A percentile compares a stretch with the other conserved stretches of the same genome.
These are phyloP conservation scores for Drosophila pandora DNA, from an alignment of 1,140 invertebrate species.

Conservation along the genomic window DNA sequence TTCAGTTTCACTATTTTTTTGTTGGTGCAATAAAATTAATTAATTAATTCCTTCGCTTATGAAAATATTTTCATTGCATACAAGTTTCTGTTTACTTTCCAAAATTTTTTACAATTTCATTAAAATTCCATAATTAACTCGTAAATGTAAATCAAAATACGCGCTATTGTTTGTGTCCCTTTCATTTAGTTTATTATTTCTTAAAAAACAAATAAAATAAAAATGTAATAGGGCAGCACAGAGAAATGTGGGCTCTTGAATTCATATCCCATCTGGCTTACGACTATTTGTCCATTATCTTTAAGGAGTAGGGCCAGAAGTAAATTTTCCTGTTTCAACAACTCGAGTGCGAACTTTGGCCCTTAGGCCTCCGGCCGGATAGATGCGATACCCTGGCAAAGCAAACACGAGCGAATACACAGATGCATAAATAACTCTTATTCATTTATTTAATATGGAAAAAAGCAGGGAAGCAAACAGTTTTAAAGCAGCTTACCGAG, in stretches of 20 bases:
- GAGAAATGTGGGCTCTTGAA: neutral
- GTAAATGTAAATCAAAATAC: constrained; percentile 10
- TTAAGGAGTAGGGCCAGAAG: constrained; percentile 41
- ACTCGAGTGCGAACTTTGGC: constrained; percentile 55
- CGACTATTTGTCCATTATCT: constrained; percentile 46
- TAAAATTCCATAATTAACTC: constrained; percentile 22
- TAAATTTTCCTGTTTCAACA: constrained; percentile 67
- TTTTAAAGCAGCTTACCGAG: constrained; percentile 46
- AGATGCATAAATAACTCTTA: constrained; percentile 53
- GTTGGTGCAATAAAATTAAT: constrained; percentile 22
- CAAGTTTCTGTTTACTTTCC: constrained; percentile 29
- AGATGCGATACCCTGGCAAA: constrained; percentile 28
- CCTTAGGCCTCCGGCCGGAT: constrained; percentile 17
- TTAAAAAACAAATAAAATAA: neutral
- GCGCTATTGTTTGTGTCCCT: neutral
- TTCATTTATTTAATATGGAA: constrained; percentile 43
- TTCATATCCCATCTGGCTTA: constrained; percentile 13
- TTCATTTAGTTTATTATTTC: neutral
- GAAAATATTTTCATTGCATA: constrained; percentile 33
- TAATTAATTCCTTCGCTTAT: constrained; percentile 38
- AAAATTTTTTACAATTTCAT: constrained; percentile 14
- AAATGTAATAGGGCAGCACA: neutral
- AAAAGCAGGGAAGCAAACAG: constrained; percentile 32
- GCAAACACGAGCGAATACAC: constrained; percentile 37
- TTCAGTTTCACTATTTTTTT: constrained; percentile 8